A percentile compares a stretch with the other conserved stretches of the same genome.
These are phyloP conservation scores for Boulengeromyrus knoepffleri DNA, from an alignment of 2,113 vertebrate species.

Conservation along the genomic window DNA sequence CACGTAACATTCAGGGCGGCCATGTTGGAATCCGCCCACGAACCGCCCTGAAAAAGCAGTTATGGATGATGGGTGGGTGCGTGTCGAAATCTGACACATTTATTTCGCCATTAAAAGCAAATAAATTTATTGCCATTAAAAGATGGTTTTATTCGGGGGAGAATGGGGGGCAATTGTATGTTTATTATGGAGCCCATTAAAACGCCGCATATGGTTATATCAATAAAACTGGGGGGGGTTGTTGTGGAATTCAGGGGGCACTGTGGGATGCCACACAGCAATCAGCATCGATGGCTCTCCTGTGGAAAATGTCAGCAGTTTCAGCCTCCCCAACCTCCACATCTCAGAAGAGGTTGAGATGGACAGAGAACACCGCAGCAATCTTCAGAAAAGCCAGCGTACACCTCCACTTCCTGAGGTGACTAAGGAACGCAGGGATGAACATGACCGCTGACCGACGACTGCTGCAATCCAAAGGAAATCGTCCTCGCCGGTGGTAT, in stretches of 20 bases:
- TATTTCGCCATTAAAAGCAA: not conserved
- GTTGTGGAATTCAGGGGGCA: not conserved
- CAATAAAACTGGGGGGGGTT: not conserved
- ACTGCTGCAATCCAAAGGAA: not conserved
- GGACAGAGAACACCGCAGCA: not conserved
- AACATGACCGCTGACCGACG: not conserved
- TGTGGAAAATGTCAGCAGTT: not conserved
- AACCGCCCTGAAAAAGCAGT: not conserved
- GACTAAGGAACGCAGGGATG: not conserved
- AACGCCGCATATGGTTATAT: not conserved
- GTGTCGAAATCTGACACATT: not conserved
- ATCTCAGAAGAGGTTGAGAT: not conserved
- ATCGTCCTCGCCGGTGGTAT: not conserved
- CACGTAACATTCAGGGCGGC: not conserved
- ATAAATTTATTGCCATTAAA: not conserved
- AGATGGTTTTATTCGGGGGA: not conserved
- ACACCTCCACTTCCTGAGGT: not conserved
- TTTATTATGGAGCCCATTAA: not conserved
- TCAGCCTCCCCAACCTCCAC: not conserved
- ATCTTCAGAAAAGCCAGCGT: not conserved
- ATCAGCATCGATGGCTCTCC: not conserved
- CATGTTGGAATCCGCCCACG: not conserved
- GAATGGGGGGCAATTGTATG: not conserved
- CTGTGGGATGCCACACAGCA: not conserved
- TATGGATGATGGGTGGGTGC: not conserved